Evolutionary conservation across 2,888 invertebrate genomes (phyloP).

Genomic region (Leptothorax acervorum): DNA sequence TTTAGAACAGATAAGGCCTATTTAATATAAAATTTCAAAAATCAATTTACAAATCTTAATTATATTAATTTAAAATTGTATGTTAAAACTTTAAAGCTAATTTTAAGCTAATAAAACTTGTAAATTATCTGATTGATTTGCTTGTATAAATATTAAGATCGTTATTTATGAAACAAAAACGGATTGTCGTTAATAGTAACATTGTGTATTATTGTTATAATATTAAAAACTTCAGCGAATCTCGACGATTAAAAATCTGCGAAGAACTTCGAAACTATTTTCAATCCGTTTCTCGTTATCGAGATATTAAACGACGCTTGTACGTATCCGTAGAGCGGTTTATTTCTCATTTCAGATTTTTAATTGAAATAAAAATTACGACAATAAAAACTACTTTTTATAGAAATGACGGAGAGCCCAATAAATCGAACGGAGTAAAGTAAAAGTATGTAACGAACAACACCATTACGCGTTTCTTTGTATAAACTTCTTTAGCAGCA

Average conservation of each 20-base stretch:
- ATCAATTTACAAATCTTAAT: background rate
- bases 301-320: background rate
- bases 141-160: background rate
- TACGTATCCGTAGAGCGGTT: background rate
- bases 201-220: background rate
- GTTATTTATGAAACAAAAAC: background rate
- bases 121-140: background rate
- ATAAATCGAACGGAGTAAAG: background rate
- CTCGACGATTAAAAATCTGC: background rate
- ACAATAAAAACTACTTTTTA: background rate
- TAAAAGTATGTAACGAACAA: background rate
- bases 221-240: background rate
- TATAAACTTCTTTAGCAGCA: background rate
- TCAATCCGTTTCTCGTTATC: slow-evolving; percentile 8
- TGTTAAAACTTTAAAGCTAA: background rate
- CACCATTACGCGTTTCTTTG: background rate
- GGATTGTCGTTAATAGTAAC: background rate
- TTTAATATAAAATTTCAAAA: background rate
- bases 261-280: background rate
- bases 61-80: background rate
- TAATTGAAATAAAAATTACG: slow-evolving; percentile 13
- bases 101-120: background rate
- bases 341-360: slow-evolving; percentile 1
- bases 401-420: background rate
- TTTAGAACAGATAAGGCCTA: background rate